Conservation (phyloP, 2,797 vertebrate genomes). For the Eidolon dupreanum region DNA sequence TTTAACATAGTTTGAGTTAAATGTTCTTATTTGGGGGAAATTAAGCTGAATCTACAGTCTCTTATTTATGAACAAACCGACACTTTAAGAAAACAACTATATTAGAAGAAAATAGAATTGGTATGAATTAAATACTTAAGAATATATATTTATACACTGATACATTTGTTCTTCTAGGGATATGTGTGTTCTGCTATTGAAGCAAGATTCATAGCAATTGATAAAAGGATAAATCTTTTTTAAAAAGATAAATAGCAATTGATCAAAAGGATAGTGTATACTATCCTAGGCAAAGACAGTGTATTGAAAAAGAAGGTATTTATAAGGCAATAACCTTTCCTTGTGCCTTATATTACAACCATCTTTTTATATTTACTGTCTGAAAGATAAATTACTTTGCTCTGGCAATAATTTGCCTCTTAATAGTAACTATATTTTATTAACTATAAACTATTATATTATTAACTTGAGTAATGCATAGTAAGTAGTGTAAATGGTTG, state of each 20-base stretch:
- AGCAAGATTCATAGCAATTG: neutral
- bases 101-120: neutral
- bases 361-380: neutral
- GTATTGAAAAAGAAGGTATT: constrained; percentile 55
- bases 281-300: neutral
- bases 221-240: neutral
- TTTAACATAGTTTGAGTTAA: neutral
- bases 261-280: neutral
- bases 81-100: neutral
- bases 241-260: neutral
- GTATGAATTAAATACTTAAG: neutral
- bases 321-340: neutral
- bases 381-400: constrained; percentile 63
- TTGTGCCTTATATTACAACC: neutral
- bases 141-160: neutral
- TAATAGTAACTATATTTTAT: constrained; percentile 75
- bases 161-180: neutral
- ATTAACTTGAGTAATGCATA: constrained; percentile 69
- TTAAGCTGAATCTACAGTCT: neutral
- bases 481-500: constrained; percentile 64
- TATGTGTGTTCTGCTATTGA: neutral
- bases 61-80: neutral
- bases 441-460: constrained; percentile 72
- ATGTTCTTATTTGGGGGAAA: neutral
- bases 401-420: constrained; percentile 71